Conservation (phyloP, 2,113 vertebrate species). For the Spheniscus mendiculus region DNA sequence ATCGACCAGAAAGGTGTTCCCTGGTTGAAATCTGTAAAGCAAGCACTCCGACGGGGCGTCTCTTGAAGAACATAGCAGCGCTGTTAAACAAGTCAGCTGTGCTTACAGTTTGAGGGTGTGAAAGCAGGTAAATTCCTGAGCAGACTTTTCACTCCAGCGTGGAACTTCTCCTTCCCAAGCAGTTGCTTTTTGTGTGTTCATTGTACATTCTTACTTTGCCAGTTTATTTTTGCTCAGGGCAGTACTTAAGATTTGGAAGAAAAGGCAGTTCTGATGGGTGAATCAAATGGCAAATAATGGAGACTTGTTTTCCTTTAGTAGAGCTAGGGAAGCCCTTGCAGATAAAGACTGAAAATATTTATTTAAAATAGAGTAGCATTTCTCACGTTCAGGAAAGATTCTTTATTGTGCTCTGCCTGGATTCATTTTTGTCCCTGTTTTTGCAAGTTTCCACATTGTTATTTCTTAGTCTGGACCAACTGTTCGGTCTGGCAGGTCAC, state of each 20-base stretch:
- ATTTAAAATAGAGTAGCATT: slow-evolving; percentile 58
- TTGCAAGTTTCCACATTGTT: slow-evolving; percentile 57
- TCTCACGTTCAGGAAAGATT: slow-evolving; percentile 46
- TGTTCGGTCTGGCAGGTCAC: slow-evolving; percentile 45
- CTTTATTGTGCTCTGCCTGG: slow-evolving; percentile 47
- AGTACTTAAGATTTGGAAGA: neutral
- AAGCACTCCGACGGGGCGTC: fast-evolving
- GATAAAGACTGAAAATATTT: slow-evolving; percentile 64
- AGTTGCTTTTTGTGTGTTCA: neutral
- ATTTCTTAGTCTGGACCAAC: slow-evolving; percentile 24
- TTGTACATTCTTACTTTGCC: neutral
- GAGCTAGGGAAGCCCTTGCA: neutral
- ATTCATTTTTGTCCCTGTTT: slow-evolving; percentile 36
- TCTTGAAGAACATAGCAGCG: fast-evolving
- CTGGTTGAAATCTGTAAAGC: neutral
- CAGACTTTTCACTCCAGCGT: neutral
- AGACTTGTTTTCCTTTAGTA: neutral
- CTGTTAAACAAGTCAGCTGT: neutral
- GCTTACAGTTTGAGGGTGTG: neutral
- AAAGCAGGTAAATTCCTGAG: neutral
- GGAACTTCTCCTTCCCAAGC: neutral
- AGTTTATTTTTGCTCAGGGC: slow-evolving; percentile 45
- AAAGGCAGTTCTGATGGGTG: neutral
- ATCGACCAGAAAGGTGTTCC: neutral
- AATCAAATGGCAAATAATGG: neutral